A percentile compares a stretch with the other conserved stretches of the same genome.
These are phyloP conservation scores for Altica lythri DNA, from an alignment of 2,888 invertebrate genomes.

Conservation along the genomic window DNA sequence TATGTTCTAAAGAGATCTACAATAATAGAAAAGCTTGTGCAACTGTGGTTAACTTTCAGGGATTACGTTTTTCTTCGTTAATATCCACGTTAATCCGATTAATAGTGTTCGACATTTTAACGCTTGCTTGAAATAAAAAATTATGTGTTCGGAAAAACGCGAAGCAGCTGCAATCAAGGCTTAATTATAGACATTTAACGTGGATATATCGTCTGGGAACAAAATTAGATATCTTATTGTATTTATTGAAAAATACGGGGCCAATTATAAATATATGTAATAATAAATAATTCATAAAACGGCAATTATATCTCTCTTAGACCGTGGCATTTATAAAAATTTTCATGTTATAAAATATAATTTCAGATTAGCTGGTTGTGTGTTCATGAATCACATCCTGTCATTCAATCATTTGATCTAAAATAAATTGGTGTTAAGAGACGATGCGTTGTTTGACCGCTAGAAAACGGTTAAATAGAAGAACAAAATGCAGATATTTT, in stretches of 20 bases:
- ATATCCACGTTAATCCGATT: too few relatives aligned
- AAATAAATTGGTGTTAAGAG: conserved; percentile 30
- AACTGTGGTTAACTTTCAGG: too few relatives aligned
- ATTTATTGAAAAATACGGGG: conserved; percentile 27
- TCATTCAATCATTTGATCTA: conserved; percentile 30
- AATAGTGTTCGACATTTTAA: too few relatives aligned
- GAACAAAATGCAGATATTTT: too few relatives aligned
- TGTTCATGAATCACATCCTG: conserved; percentile 36
- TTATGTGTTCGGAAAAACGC: conserved; percentile 20
- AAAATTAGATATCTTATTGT: conserved; percentile 28
- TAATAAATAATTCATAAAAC: conserved; percentile 34
- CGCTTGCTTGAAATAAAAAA: conserved; percentile 10
- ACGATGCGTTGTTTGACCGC: too few relatives aligned
- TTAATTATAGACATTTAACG: conserved; percentile 23
- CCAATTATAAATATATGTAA: conserved; percentile 29
- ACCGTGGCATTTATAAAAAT: conserved; percentile 29
- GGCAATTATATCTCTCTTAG: conserved; percentile 26
- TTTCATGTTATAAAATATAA: conserved; percentile 34
- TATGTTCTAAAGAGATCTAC: too few relatives aligned
- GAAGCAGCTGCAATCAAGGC: conserved; percentile 20
- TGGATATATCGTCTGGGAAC: conserved; percentile 23
- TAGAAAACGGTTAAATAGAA: too few relatives aligned
- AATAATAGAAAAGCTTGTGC: too few relatives aligned
- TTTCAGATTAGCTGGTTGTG: conserved; percentile 27
- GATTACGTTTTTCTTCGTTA: too few relatives aligned